These are phyloP conservation scores for Myotis vivesi DNA, from an alignment of 2,797 vertebrate genomes.

Conservation along the genomic window DNA sequence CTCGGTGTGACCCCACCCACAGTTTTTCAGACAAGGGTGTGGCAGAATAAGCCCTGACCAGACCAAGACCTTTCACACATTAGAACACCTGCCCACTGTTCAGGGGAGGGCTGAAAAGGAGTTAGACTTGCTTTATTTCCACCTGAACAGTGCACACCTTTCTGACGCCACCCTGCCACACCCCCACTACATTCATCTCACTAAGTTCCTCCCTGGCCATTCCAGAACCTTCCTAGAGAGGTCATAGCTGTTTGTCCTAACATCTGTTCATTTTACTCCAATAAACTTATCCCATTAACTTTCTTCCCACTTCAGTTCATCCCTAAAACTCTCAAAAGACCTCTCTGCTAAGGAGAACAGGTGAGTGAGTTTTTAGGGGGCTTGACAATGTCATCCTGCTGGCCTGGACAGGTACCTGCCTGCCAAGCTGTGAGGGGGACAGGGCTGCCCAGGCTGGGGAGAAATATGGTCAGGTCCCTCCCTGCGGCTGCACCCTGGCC, in stretches of 20 bases:
- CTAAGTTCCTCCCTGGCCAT: not conserved
- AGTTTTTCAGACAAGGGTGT: not conserved
- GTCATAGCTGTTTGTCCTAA: not conserved
- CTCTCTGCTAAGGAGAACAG: not conserved
- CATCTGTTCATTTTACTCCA: conserved; percentile 22
- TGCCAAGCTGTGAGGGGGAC: not conserved
- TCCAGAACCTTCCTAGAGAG: not conserved
- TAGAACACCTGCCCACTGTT: not conserved
- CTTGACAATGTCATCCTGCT: not conserved
- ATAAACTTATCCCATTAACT: not conserved
- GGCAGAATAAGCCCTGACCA: not conserved
- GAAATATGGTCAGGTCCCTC: not conserved
- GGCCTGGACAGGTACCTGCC: not conserved
- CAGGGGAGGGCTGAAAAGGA: not conserved
- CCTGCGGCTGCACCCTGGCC: not conserved
- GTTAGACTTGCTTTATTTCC: not conserved
- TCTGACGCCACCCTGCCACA: not conserved
- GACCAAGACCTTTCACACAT: not conserved
- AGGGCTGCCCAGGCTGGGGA: not conserved
- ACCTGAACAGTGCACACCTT: not conserved
- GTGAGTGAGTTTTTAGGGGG: not conserved
- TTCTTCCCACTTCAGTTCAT: not conserved
- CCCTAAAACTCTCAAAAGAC: not conserved
- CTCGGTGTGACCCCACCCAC: not conserved
- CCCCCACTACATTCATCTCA: not conserved